Conservation (phyloP, 2,113 vertebrate species). For the Pituophis catenifer region DNA sequence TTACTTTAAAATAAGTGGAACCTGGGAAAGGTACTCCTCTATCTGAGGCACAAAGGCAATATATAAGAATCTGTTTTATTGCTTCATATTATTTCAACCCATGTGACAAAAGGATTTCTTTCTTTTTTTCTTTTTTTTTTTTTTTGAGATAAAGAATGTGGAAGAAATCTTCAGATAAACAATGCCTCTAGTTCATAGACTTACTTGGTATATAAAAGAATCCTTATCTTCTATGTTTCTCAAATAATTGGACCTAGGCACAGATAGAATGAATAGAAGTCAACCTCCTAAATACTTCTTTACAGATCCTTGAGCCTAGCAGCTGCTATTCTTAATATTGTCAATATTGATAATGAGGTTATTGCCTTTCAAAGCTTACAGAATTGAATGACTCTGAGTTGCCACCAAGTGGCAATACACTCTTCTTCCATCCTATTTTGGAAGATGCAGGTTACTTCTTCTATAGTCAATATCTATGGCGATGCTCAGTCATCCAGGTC, state of each 20-base stretch:
- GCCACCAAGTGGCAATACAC: neutral
- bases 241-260: neutral
- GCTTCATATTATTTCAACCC: neutral
- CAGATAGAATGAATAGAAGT: neutral
- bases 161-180: neutral
- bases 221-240: neutral
- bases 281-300: neutral
- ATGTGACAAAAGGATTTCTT: slow-evolving; percentile 15
- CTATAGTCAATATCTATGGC: neutral
- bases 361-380: neutral
- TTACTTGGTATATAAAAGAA: neutral
- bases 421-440: neutral
- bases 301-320: neutral
- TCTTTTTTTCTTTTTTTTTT: neutral
- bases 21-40: slow-evolving; percentile 1
- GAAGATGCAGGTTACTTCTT: neutral
- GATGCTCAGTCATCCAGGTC: neutral
- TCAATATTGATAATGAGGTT: neutral
- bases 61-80: slow-evolving; percentile 21
- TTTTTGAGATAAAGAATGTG: neutral
- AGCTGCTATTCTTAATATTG: neutral
- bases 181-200: neutral
- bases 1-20: slow-evolving; percentile 32
- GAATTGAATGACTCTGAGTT: neutral
- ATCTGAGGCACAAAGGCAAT: neutral